Evolutionary conservation across 2,113 vertebrate genomes (phyloP), one percentile per base, ranked within the genome.

Genomic region (Seriola rivoliana): DNA sequence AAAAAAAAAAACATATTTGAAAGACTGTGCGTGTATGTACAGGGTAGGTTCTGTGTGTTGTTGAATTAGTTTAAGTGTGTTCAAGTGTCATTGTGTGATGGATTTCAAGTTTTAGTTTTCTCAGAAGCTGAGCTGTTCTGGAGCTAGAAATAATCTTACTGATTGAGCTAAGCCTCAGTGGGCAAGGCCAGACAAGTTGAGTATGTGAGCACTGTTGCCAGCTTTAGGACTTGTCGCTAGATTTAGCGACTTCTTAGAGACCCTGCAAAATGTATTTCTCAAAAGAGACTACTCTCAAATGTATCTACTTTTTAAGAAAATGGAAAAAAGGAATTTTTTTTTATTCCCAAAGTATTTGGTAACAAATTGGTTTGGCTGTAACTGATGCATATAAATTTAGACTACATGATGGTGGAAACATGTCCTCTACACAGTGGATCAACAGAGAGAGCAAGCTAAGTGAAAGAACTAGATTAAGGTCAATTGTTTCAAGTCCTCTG

Each of bases 251-350:
- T 79, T 85, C 48, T 75, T 10, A 72, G 44, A 84, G 42, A 29
- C 59, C 34, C 29, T 36, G 16, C 50, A 67, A 65, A 55, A 77
- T 71, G 3, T 16, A 42, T 80, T 81, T 66, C 66, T 75, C 72
- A 78, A 46, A 89, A 57, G 73, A 85, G 2, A 48, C 55, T 12
- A 32, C 69, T n/a, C 10, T 82, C 50, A 88, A 85, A 84, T 82
- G 40, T 84, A 82, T 76, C 52, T 69, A 32, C 57, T 75, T 86
- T 78, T 85, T 75, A 17, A 77, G 44, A 80, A 81, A 80, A 62
- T 50, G 32, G 40, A 52, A 76, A 85, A 81, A n/a, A 8, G 21
- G 21, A 66, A 23, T 57, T 65, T 58, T 59, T 23, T 32, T 44
- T 58, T 52, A 63, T 84, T 79, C 74, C 84, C 77, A 58, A 69